Evolutionary conservation across 2,888 invertebrate species (phyloP), one percentile per base, ranked within the genome.

Genomic region (Campaea margaritaria): DNA sequence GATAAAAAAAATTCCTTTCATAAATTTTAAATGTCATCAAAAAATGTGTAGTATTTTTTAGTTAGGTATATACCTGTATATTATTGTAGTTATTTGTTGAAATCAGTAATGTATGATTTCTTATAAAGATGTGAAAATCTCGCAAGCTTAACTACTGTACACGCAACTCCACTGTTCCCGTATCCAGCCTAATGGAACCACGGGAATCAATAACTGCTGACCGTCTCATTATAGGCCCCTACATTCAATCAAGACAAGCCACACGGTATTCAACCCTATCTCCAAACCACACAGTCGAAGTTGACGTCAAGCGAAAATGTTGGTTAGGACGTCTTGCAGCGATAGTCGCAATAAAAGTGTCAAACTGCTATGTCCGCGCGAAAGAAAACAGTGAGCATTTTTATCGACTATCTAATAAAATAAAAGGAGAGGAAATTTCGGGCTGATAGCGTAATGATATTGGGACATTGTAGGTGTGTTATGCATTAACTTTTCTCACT

Each of bases 181-280:
- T 51, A 62, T 65, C 65, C 64, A 61, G 70, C 72, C 72, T 70
- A 73, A 74, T 73, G 67, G 73, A 70, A 71, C 72, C 71, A 71
- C 70, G 84, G 81, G 89, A 91, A 91, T 91, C 91, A 91, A 91
- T 91, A 91, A 87, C 87, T 85, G 86, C 89, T 89, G 90, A 87
- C 91, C 89, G 80, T 81, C 87, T 90, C 89, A 91, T 91, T 90
- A 90, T 86, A 79, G 78, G 79, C 65, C 78, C 82, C 82, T 78
- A 81, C 83, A 83, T 88, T 85, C 86, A 87, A 89, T 88, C 86
- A 85, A 81, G 75, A 64, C 57, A 51, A 42, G 49, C 53, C 72
- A 69, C 41, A 15, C 75, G 31, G 80, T 62, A 70, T 43, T 56
- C 58, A 65, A 64, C 79, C 68, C 65, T 83, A 76, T 58, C 49